Base-by-base conservation (phyloP, 2,797 vertebrate species). In the Periparus ater region DNA sequence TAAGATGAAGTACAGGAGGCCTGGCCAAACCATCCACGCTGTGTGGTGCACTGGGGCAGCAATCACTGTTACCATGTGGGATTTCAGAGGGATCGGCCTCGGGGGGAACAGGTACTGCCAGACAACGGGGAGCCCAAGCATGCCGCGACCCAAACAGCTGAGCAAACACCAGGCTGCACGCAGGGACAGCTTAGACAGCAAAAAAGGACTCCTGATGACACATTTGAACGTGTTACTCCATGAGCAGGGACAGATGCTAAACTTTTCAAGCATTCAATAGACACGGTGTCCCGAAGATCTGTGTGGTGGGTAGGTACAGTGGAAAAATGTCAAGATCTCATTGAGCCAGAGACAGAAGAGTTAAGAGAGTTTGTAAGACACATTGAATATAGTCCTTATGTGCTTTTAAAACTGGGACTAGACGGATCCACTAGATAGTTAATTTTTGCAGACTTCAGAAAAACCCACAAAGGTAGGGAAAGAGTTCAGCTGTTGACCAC, bases 1-100 rank as follows among this genome's bases (percentile, higher is more conserved):
- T 99, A 90, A 96, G 65, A 2, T 4, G 7, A 7, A 42, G 53
- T 1, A 7, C 15, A 11, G 85, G 53, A 32, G 18, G 13, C 9
- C 2, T 0, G 6, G 62, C 72, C 48, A 10, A 68, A 26, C 13
- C 14, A 7, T 6, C 53, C 63, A 2, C 10, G 2, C 66, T 2
- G 16, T 5, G 47, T 8, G 34, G 32, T 5, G 44, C 17, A 11
- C 13, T 40, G 6, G 6, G 65, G 27, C 58, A 60, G 77, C 54
- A 10, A 2, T 13, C 30, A 0, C 63, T 47, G 26, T 7, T 7
- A 3, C 66, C 6, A 0, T 4, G 30, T 2, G 44, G 57, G 67
- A 54, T 7, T 54, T 21, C 30, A 23, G 44, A 47, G 67, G 44
- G 26, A 14, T 38, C n/a, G 6, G 38, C 74, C 81, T n/a, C 25